Evolutionary conservation across 2,113 vertebrate species (phyloP).

Genomic region (Girardinichthys multiradiatus): DNA sequence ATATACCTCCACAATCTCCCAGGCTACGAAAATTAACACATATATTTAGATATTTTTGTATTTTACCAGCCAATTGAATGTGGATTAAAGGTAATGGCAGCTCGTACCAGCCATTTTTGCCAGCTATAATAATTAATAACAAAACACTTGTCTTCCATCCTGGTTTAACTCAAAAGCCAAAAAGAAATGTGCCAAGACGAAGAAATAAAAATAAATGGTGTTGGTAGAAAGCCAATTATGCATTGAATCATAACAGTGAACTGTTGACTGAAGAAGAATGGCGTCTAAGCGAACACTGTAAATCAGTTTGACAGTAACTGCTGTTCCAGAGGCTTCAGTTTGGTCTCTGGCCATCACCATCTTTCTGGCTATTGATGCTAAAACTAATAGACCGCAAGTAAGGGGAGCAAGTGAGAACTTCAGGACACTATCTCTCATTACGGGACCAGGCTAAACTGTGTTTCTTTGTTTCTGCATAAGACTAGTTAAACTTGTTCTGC

Average conservation of each 20-base stretch:
- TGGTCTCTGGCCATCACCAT: not conserved
- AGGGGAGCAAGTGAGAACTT: not conserved
- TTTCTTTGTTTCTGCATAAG: not conserved
- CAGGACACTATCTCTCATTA: not conserved
- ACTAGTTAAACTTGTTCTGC: not conserved
- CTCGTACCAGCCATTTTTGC: not conserved
- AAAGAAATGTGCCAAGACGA: not conserved
- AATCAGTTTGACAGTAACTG: not conserved
- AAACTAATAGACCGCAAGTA: not conserved
- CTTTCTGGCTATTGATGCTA: not conserved
- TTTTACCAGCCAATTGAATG: not conserved
- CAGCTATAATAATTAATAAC: not conserved
- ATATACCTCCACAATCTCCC: not conserved
- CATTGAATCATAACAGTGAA: not conserved
- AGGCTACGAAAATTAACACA: not conserved
- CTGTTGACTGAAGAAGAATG: not conserved
- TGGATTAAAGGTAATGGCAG: not conserved
- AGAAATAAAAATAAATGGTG: not conserved
- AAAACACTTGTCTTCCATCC: not conserved
- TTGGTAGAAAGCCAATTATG: conserved; percentile 3
- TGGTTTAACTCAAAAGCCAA: not conserved
- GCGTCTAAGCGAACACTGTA: not conserved
- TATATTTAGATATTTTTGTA: not conserved
- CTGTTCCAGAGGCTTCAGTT: not conserved
- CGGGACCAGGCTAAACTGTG: not conserved